Percentiles rank a stretch among this genome's conserved stretches.
phyloP scores from a whole-genome alignment of 2,113 vertebrate genomes.

The Cichladusa arquata region DNA sequence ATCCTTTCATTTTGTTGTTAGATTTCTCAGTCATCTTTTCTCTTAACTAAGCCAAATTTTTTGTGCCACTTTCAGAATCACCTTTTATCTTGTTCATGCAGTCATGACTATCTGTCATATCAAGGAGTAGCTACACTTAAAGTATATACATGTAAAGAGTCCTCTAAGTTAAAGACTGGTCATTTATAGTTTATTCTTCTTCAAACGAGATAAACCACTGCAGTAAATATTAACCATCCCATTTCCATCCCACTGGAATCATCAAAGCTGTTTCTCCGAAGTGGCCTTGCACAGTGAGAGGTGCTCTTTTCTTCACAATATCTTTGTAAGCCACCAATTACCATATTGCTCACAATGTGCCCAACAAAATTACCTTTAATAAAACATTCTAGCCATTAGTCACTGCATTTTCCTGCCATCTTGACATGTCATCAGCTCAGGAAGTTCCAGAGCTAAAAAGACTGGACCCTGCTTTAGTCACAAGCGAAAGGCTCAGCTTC shows the following conservation, averaged over 20 bases:
- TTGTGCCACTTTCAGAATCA: not conserved
- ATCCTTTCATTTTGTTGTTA: not conserved
- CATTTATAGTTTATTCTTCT: not conserved
- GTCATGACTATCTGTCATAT: not conserved
- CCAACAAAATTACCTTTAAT: not conserved
- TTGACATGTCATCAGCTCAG: not conserved
- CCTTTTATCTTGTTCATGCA: not conserved
- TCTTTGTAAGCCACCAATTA: not conserved
- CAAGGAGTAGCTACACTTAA: not conserved
- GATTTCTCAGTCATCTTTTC: not conserved
- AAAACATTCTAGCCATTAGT: not conserved
- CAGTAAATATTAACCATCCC: not conserved
- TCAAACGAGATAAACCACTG: not conserved
- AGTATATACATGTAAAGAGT: not conserved
- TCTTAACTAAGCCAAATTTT: not conserved
- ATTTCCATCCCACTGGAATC: not conserved
- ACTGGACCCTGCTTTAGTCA: not conserved
- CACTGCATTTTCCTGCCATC: not conserved
- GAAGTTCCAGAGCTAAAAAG: not conserved
- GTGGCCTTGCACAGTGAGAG: not conserved
- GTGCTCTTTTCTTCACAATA: not conserved
- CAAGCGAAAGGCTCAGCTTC: constrained; percentile 10
- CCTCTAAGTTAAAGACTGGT: not conserved
- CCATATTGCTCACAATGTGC: not conserved
- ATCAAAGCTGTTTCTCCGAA: constrained; percentile 24